A percentile compares a stretch with the other conserved stretches of the same genome.
Conservation (phyloP, 2,888 invertebrate species). For the Alloplasta piceator region DNA sequence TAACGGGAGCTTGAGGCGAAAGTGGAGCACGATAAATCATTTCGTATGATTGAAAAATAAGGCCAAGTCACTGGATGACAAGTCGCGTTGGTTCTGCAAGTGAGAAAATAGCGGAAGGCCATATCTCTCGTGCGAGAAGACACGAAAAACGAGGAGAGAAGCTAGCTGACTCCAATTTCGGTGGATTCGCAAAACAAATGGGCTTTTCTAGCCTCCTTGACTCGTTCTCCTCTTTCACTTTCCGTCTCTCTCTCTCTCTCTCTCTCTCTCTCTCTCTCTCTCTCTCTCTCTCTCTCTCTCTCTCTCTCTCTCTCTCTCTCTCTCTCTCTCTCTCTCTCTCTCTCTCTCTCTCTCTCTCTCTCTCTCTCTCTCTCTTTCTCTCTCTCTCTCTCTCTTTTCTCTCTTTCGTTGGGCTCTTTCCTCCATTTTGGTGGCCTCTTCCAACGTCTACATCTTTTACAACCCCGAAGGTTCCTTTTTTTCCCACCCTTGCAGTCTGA, state of each 20-base stretch:
- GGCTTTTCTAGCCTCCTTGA: slow-evolving; percentile 64
- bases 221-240: slow-evolving; percentile 3
- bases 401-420: neutral
- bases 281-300: neutral
- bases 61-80: slow-evolving; percentile 3
- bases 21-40: neutral
- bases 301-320: neutral
- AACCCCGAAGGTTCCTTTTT: slow-evolving; percentile 21
- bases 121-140: slow-evolving; percentile 22
- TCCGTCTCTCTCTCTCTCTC: neutral
- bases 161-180: slow-evolving; percentile 70
- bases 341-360: neutral
- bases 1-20: no score
- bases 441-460: slow-evolving; percentile 3
- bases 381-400: neutral
- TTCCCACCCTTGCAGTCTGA: neutral
- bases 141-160: slow-evolving; percentile 26
- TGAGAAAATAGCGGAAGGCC: neutral
- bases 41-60: neutral
- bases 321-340: neutral
- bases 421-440: slow-evolving; percentile 33
- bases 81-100: neutral
- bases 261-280: neutral
- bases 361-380: slow-evolving; percentile 3
- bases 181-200: slow-evolving; percentile 75